Evolutionary conservation across 2,888 invertebrate genomes (phyloP).

Genomic region (Nomada goodeniana): DNA sequence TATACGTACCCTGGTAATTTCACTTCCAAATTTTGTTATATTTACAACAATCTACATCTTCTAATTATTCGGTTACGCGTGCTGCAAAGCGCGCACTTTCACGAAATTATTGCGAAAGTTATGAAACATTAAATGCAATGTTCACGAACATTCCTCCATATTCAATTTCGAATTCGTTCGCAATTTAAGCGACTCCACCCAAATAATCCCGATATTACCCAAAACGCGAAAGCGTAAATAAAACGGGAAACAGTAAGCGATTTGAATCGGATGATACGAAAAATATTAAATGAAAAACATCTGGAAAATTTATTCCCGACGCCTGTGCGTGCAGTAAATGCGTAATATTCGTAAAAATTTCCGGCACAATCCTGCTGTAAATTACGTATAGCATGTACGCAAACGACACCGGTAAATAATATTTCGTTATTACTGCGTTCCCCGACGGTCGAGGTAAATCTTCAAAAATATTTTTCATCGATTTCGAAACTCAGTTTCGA

Average conservation of each 20-base stretch:
- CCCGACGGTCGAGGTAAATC: conserved; percentile 8
- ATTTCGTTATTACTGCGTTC: conserved; percentile 30
- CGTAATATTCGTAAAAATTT: conserved; percentile 32
- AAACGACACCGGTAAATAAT: neutral
- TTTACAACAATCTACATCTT: no score
- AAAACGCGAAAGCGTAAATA: neutral
- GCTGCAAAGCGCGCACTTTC: no score
- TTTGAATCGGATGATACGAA: neutral
- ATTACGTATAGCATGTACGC: neutral
- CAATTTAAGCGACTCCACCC: neutral
- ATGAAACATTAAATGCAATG: no score
- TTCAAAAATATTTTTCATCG: conserved; percentile 18
- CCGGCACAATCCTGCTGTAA: neutral
- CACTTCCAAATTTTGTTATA: no score
- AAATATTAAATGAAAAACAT: conserved; percentile 20
- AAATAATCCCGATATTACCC: neutral
- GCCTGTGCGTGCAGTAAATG: neutral
- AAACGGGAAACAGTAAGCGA: neutral
- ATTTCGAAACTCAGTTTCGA: conserved; percentile 6
- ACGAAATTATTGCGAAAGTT: no score
- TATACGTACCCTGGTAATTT: no score
- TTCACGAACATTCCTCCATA: neutral
- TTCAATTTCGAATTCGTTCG: neutral
- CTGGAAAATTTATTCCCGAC: conserved; percentile 16
- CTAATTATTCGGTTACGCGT: no score